Evolutionary conservation across 2,113 vertebrate genomes (phyloP).

Genomic region (Oostethus manadensis): DNA sequence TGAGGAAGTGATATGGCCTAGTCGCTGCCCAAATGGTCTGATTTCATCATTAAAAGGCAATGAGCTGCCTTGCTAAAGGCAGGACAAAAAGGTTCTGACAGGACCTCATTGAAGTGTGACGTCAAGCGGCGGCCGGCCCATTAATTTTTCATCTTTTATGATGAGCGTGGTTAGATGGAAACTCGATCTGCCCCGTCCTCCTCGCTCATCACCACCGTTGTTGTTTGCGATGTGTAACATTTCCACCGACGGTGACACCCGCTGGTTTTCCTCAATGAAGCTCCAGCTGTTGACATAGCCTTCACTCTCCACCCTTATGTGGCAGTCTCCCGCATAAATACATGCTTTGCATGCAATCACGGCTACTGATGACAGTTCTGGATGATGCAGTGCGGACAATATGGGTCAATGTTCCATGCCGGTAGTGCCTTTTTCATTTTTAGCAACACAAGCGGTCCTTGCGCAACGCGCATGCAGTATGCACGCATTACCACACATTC

Average conservation of each 20-base stretch:
- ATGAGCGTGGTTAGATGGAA: conserved; percentile 48
- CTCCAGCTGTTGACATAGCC: neutral
- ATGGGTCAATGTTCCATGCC: neutral
- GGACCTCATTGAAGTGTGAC: conserved; percentile 30
- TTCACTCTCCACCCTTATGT: too few species aligned
- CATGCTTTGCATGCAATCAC: neutral
- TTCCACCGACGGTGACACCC: too few species aligned
- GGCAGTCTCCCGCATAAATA: neutral
- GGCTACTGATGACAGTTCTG: neutral
- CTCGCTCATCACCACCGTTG: conserved; percentile 10
- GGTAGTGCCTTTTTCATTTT: neutral
- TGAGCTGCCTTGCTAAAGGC: conserved; percentile 38
- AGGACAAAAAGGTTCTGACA: conserved; percentile 46
- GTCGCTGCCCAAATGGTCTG: conserved; percentile 42
- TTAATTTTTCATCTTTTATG: conserved; percentile 64
- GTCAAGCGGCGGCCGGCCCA: conserved; percentile 20
- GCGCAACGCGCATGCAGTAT: neutral
- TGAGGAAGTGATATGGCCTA: conserved; percentile 47
- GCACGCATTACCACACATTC: neutral
- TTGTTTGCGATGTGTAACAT: neutral
- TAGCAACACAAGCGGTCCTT: neutral
- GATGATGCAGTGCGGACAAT: neutral
- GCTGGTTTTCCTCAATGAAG: neutral
- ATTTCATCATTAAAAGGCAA: conserved; percentile 65
- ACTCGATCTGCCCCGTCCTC: conserved; percentile 28